Base-by-base conservation (phyloP, 2,888 invertebrate species). In the Sipha maydis region DNA sequence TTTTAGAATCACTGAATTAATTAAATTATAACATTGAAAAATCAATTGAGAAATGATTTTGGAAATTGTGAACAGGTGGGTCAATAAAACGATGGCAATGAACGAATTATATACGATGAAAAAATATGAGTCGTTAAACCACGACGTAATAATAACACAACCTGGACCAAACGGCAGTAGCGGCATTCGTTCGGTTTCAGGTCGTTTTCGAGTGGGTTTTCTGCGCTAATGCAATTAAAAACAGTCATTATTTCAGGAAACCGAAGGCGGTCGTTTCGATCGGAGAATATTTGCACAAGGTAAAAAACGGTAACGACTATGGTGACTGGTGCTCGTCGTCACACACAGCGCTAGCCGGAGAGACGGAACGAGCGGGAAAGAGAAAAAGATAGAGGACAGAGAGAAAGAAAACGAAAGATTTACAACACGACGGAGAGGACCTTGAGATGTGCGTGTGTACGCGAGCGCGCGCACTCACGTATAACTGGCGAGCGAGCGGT, bases 351-450 rank as follows among this genome's bases (percentile, higher is more conserved):
- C 21, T 31, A 17, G 28, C 71, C 14, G 28, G 31, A 3, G 25
- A 31, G 41, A 54, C 54, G 56, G 54, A 56, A 5, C 76, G 41
- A 14, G 14, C 21, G 28, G n/a, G 21, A 5, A 3, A 25, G 7
- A 3, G 41, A 9, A 14, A 31, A 11, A 2, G n/a, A 17, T 5
- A 17, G 73, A 34, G 41, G 28, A 31, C 31, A 2, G 28, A 19
- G 34, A 19, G 73, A 73, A 11, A 14, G 48, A 48, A 9, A 41
- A 9, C 31, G 31, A 21, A 3, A 34, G 80, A 67, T 80, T 80
- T 38, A 80, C 38, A n/a, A 41, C 28, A 28, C 67, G 56, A 4
- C 34, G 83, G 71, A 71, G 83, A 54, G 38, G 85, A 85, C 85
- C 78, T 85, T 85, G 79, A 69, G 28, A 79, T 25, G n/a, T 61